Base-by-base conservation (phyloP, 1,140 invertebrate genomes). In the Centruroides sculpturatus region DNA sequence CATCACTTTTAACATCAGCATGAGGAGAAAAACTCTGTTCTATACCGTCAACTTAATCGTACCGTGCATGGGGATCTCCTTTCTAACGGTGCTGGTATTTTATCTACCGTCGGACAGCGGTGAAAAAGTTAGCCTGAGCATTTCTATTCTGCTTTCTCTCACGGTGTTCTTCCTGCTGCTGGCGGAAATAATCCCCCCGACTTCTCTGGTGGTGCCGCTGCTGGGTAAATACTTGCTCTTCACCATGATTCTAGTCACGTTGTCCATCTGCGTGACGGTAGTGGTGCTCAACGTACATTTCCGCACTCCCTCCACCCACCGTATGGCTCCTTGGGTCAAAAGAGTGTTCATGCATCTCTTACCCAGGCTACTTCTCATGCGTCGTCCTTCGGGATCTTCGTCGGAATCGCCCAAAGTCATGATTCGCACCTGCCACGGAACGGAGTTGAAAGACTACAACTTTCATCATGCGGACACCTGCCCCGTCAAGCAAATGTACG, bases 101-200 rank as follows among this genome's bases (percentile, higher is more conserved):
- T 99, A 98, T 71, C 74, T 99, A 55, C 97, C 97, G 50, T 96
- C 94, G 0, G 95, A 99, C 74, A 97, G 92, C 4, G 94, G 96
- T 4, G 96, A 99, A 72, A 98, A 99, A 74, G 92, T 99, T 10
- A 61, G 64, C 3, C 52, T 69, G 6, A 61, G 57, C 53, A 67
- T 69, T 66, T 98, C 93, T 65, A 98, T 99, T 73, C 81, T 99
- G 59, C 86, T 99, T 23, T 98, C 95, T 62, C 79, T 99, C 68
- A 99, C 95, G 10, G 97, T 99, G 84, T 99, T 99, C 77, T 99
- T 99, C 78, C 77, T 99, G 62, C 83, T 99, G 11, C 89, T 99
- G 68, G 96, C 89, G 0, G 91, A 95, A 78, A 96, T 99, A 68
- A 98, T 99, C 75, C 97, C 97, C 2, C 96, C 96, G 0, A 99